These are phyloP conservation scores for Mobula birostris DNA, from an alignment of 2,113 vertebrate species.

Conservation along the genomic window DNA sequence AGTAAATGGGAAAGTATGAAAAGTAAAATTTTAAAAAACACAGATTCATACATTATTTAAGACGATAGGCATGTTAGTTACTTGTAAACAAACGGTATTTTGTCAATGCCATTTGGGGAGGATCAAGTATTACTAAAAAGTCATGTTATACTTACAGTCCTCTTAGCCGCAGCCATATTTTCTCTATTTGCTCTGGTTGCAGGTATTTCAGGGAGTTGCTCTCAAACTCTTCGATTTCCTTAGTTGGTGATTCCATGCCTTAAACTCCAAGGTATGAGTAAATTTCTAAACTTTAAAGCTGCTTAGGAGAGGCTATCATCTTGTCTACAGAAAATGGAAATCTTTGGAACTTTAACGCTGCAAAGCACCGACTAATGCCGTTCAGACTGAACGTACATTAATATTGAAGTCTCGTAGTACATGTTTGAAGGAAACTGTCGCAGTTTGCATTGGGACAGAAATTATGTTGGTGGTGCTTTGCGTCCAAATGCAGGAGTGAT, in stretches of 20 bases:
- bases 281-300: constrained; percentile 6
- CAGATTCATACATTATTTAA: constrained; percentile 40
- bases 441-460: constrained; percentile 45
- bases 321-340: too few species aligned
- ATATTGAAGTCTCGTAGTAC: constrained; percentile 41
- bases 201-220: constrained; percentile 94
- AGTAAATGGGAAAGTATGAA: background rate
- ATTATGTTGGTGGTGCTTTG: constrained; percentile 1
- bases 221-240: constrained; percentile 99
- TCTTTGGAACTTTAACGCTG: constrained; percentile 43
- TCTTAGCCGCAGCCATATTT: constrained; percentile 95
- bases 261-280: constrained; percentile 46
- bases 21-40: constrained; percentile 38
- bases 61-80: background rate
- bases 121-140: constrained; percentile 17
- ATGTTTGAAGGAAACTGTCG: background rate
- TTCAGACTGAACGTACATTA: constrained; percentile 30
- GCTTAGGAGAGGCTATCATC: background rate
- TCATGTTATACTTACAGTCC: constrained; percentile 80
- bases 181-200: constrained; percentile 95
- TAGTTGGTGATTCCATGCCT: constrained; percentile 94
- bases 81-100: background rate
- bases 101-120: background rate
- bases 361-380: constrained; percentile 41
- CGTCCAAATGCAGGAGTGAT: constrained; percentile 37